phyloP scores from a whole-genome alignment of 35 echinoderm and acorn worm species.

The Anneissia japonica region DNA sequence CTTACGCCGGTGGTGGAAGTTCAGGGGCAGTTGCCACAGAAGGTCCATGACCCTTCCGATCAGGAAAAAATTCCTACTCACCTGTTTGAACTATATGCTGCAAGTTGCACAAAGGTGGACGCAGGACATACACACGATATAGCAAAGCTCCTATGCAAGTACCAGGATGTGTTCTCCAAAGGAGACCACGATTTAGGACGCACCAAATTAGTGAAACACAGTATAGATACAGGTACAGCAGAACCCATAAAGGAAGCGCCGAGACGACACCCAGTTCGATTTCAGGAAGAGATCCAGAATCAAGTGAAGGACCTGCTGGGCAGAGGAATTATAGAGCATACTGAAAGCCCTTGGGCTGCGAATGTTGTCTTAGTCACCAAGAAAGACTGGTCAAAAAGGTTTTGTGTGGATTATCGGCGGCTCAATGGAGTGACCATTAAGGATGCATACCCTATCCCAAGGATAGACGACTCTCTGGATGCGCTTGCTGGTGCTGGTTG shows the following conservation, averaged over 20 bases:
- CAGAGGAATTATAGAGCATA: conserved; percentile 42
- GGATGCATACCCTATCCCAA: conserved; percentile 43
- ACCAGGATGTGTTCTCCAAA: conserved; percentile 39
- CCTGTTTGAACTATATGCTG: background rate
- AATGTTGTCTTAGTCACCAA: conserved; percentile 52
- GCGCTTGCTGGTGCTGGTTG: conserved; percentile 37
- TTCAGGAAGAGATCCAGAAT: conserved; percentile 23
- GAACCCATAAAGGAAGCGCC: conserved; percentile 40
- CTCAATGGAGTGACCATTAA: conserved; percentile 51
- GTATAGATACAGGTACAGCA: conserved; percentile 21
- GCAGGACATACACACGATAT: background rate
- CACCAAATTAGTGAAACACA: conserved; percentile 42
- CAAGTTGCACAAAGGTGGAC: background rate
- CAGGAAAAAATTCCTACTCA: background rate
- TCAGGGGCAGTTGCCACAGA: background rate
- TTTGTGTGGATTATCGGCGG: conserved; percentile 62
- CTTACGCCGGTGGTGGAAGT: background rate
- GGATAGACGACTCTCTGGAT: conserved; percentile 57
- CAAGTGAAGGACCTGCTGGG: conserved; percentile 42
- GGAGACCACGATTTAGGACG: conserved; percentile 37
- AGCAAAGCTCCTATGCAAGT: background rate
- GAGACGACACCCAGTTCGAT: conserved; percentile 40
- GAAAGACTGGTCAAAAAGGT: conserved; percentile 54
- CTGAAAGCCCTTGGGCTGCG: conserved; percentile 47
- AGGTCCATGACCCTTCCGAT: background rate